Evolutionary conservation across 2,113 vertebrate genomes (phyloP), one percentile per base, ranked within the genome.

Genomic region (Tauraco erythrolophus): DNA sequence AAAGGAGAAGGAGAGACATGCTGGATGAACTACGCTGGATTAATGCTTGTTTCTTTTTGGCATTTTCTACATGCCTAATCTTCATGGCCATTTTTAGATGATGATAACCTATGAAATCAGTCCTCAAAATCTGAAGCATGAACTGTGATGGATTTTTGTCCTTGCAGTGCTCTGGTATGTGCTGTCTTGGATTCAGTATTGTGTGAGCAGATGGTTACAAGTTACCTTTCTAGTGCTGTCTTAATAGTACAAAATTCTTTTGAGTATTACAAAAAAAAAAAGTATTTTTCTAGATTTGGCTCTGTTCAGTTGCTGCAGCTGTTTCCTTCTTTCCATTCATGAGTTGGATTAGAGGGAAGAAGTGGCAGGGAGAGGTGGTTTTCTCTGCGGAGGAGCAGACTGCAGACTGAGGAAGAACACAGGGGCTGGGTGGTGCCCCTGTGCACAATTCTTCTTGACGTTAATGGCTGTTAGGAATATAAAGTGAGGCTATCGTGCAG

Each of bases 391-490:
- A 81, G 5, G 60, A 81, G 43, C 65, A 78, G 75, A 3, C 23
- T 68, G 66, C 28, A 76, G 31, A 14, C 46, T 1, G 11, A 51
- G 65, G 46, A 88, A 46, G 61, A 64, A 1, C n/a, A 3, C 0
- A 0, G 43, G 19, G 43, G 45, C 45, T 53, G 37, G 1, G 6
- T 61, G 57, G 62, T 85, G 88, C 79, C 68, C 46, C 5, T 31
- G 68, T 84, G 71, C 58, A 71, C 90, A 78, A 35, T 84, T 96
- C 79, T 85, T 83, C 62, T 45, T 96, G 94, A 88, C 23, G 0
- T 78, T 94, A 93, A 93, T 92, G 88, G 71, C 71, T 13, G 3
- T 96, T 92, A 93, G 2, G 24, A 86, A 90, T 88, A 83, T 53
- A 84, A 94, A 87, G 76, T 64, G 88, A 75, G 62, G 83, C 60